Base-by-base conservation (phyloP, 2,888 invertebrate species). In the Phyto melanocephala region DNA sequence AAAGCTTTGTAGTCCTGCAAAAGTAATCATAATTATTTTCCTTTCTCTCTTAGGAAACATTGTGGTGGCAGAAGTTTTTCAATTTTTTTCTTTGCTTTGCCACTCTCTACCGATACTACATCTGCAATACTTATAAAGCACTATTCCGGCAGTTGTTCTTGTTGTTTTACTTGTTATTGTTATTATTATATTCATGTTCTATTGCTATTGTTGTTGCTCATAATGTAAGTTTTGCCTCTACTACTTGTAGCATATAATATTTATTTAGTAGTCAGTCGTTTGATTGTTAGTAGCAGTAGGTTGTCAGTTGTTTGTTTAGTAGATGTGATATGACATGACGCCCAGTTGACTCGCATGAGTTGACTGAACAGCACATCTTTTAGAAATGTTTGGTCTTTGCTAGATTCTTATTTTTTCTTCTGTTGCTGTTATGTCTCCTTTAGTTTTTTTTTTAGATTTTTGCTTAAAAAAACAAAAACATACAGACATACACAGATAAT, bases 261-360 rank as follows among this genome's bases (percentile, higher is more conserved):
- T 3, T 28, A 28, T 28, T 28, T 28, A 5, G 33, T 15, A 47
- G 40, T 37, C 22, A 40, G 40, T n/a, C 42, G 33, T 28, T 68
- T 63, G 28, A 15, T 40, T 13, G 40, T 67, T 52, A 68, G 68
- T 35, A 62, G 60, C 45, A 65, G 50, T 75, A n/a, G 58, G 70
- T 71, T 82, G 82, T 82, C 75, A 79, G 82, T 75, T 71, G 68
- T 79, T 79, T 82, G 71, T 65, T 79, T 67, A 62, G 79, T 40
- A 54, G 62, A 82, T 79, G 71, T 82, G 75, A 82, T 82, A 79
- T 82, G 82, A 82, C 82, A 82, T 79, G 82, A 82, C 82, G 82
- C 82, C 82, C 79, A 79, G 79, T 79, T 79, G 82, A 82, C 82
- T 82, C 82, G 75, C 67, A 65, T 56, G 79, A 82, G 82, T 79